Conservation (phyloP, 2,113 vertebrate species). For the Neogobius melanostomus region DNA sequence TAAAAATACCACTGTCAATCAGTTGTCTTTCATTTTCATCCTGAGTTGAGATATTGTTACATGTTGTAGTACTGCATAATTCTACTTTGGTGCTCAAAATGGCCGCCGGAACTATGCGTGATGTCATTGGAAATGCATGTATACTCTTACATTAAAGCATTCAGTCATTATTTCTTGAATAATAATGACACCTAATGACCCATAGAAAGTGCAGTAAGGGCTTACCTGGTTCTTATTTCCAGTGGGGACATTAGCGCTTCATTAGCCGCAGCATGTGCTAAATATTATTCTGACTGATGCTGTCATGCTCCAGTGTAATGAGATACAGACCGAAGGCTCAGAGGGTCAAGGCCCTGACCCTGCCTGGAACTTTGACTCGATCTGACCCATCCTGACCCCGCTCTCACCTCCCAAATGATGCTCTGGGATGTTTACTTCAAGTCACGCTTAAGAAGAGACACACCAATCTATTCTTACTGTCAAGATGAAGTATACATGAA, state of each 20-base stretch:
- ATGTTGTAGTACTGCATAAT: no score
- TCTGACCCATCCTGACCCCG: not conserved
- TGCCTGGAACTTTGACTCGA: conserved; percentile 37
- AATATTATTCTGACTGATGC: conserved; percentile 95
- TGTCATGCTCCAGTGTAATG: conserved; percentile 88
- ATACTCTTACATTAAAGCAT: no score
- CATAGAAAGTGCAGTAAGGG: conserved; percentile 14
- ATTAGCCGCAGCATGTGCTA: conserved; percentile 96
- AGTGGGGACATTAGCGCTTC: conserved; percentile 80
- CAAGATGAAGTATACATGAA: not conserved
- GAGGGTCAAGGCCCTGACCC: conserved; percentile 53
- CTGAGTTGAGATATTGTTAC: no score
- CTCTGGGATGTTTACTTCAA: no score
- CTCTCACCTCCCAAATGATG: not conserved
- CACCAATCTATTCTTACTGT: no score
- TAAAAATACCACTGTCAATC: no score
- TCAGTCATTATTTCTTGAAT: no score
- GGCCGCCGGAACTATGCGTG: no score
- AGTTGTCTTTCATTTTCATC: no score
- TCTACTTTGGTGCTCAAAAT: no score
- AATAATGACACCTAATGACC: not conserved
- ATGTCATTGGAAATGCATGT: no score
- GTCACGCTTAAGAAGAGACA: no score
- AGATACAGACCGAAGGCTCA: conserved; percentile 69
- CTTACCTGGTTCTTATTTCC: conserved; percentile 72